Base-by-base conservation (phyloP, 35 echinoderm and acorn worm genomes). In the Acanthaster planci region DNA sequence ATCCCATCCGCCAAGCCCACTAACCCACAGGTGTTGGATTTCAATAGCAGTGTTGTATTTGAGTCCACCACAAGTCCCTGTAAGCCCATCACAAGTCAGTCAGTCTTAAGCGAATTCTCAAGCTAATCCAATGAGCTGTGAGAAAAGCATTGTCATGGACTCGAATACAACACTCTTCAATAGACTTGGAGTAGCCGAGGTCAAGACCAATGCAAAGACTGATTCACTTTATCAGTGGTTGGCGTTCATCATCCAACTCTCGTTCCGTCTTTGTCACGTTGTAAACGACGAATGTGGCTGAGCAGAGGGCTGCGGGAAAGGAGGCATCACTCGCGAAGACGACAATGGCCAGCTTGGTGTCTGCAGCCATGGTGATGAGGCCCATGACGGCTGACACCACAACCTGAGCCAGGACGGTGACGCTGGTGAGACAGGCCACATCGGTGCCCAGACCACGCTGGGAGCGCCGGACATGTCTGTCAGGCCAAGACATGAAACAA, bases 341-440 rank as follows among this genome's bases (percentile, higher is more conserved):
- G 38, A 97, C 94, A 9, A 92, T 92, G 7, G 86, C 76, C 19
- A 97, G 77, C 34, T 97, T 86, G 12, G 89, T 82, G 30, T 78
- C 94, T 21, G 83, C 44, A 6, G 82, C 75, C 26, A 40, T 86
- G 27, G 89, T 82, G 54, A 97, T 37, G 7, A 90, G 86, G 15
- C 94, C 94, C 12, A 97, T 31, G 77, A 97, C 84, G 30, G 90
- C 82, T 5, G 94, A 97, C 8, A 89, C 84, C 36, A 89, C 60
- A 17, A 97, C 92, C 72, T 97, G 94, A 14, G 94, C 90, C 3
- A 97, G 87, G 79, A 97, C 92, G 51, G 85, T 88, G 72, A 82
- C 85, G 42, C 91, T 80, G 21, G 82, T 79, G 23, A 97, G 76
- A 40, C 94, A 97, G 0, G 90, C 94, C 0, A 92, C 80, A 30